Evolutionary conservation across 2,797 vertebrate genomes (phyloP), one percentile per base, ranked within the genome.

Genomic region (Denticeps clupeoides): DNA sequence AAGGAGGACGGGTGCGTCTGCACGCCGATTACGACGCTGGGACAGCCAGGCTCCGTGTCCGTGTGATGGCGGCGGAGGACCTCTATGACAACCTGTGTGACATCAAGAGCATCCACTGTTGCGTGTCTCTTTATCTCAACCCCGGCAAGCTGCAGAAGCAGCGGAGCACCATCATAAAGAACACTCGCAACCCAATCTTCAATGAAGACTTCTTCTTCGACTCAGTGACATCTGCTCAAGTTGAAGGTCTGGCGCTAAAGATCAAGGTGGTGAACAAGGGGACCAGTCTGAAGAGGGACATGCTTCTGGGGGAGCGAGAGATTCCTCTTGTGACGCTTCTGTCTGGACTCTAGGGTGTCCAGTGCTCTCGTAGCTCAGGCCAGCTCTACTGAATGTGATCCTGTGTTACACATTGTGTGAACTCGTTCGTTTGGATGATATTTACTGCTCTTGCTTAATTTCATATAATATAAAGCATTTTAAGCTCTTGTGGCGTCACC

Each of bases 141-240:
- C 94, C 94, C 0, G 93, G 94, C 2, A 97, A 97, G 80, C 72
- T 89, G 62, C 94, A 99, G 81, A 96, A 93, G 62, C 94, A 99
- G 49, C 77, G 92, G 46, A 97, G 93, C 85, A 95, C 91, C 71
- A 90, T 97, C n/a, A 81, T 99, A 77, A 96, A 95, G 78, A 92
- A 93, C 76, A 97, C 90, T 79, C 87, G 89, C 60, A 92, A 89
- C 64, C 94, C 94, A 0, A 53, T 92, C 66, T 99, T 97, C 82
- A 97, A 97, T 0, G 93, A 99, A 73, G 94, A 99, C 76, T 99
- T 99, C 75, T 97, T 95, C 82, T 99, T 99, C 2, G 93, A 97
- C 1, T 83, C 88, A 1, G 72, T 97, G 55, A 87, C 86, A 8
- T 65, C 80, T 0, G 74, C 75, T 9, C 89, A 91, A 2, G 83